Percentiles rank a stretch among this genome's conserved stretches.
These are phyloP conservation scores for Liasis olivaceus DNA, from an alignment of 2,797 vertebrate species.

Conservation along the genomic window DNA sequence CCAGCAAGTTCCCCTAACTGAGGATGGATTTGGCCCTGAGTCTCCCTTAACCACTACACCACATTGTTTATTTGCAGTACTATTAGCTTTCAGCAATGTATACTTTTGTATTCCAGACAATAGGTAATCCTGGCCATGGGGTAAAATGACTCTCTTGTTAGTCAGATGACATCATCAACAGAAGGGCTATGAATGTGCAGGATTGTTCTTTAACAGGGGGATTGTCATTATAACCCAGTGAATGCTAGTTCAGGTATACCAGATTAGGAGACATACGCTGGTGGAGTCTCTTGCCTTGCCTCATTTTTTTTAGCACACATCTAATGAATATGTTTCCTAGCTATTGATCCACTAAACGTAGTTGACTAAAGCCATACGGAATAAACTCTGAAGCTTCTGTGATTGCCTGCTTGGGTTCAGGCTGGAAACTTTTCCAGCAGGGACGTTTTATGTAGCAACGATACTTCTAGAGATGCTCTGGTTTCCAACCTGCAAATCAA, in stretches of 20 bases:
- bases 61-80: neutral
- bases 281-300: neutral
- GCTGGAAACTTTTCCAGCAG: neutral
- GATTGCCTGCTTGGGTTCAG: neutral
- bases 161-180: neutral
- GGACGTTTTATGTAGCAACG: neutral
- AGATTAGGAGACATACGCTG: neutral
- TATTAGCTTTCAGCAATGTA: neutral
- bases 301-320: neutral
- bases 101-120: neutral
- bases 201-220: neutral
- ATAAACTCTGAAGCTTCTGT: neutral
- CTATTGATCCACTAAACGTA: neutral
- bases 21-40: neutral
- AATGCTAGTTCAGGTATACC: neutral
- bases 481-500: neutral
- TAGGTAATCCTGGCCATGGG: neutral
- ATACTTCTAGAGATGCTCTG: neutral
- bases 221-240: neutral
- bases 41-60: neutral
- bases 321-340: neutral
- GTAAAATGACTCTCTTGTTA: neutral
- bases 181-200: neutral
- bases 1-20: neutral
- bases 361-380: neutral